Base-by-base conservation (phyloP, 2,888 invertebrate genomes). In the Lasius platythorax region DNA sequence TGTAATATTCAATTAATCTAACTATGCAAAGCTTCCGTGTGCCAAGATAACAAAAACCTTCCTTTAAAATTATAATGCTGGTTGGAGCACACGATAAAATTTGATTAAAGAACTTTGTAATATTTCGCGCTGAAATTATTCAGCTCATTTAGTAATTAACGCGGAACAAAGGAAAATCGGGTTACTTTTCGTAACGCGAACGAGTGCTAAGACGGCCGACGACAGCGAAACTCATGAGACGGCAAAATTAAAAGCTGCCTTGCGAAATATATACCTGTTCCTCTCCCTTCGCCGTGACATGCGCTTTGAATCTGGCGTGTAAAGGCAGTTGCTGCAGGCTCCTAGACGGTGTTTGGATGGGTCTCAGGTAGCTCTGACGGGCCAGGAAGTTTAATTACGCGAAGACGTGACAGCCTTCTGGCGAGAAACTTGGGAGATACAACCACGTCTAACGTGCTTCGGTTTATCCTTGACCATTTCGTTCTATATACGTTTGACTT, bases 301-400 rank as follows among this genome's bases (percentile, higher is more conserved):
- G 78, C 83, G 72, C 72, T 83, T 87, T 82, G 82, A 75, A 67
- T 84, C 58, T 46, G 50, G 33, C 46, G 56, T 67, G 78, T 68
- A 78, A 82, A 83, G 76, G 83, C 67, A 78, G 75, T 84, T 23
- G 76, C 82, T 84, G 75, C 87, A 82, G 89, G 90, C 88, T 91
- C 63, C 28, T 67, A 76, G 87, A 82, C 85, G 63, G 79, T 88
- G 88, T 89, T 91, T 90, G 83, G 89, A 85, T 76, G 86, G 85
- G 88, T 88, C 86, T 89, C 79, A 83, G 83, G 56, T 76, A 91
- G 40, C 83, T 90, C 74, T 89, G 87, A 89, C 85, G 87, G 86
- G 89, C 85, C 89, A 86, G 90, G 88, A 93, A 93, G 93, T 93
- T 93, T 93, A 93, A 93, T 93, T 93, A 93, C 92, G 90, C 87